Base-by-base conservation (phyloP, 2,888 invertebrate genomes). In the Druceiella hillmani region DNA sequence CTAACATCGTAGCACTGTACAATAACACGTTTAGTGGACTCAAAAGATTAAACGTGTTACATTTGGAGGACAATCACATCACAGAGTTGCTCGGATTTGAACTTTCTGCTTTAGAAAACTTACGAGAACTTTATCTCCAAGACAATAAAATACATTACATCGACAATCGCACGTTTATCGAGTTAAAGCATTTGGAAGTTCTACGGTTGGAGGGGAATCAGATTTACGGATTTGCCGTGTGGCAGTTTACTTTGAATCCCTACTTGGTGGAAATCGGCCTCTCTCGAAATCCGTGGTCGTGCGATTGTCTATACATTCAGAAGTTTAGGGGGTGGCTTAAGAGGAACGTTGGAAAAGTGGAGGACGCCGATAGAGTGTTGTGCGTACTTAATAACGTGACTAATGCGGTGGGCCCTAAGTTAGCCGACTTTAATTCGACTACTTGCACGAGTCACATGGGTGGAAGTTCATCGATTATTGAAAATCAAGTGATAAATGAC, bases 1-100 rank as follows among this genome's bases (percentile, higher is more conserved):
- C 90, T 41, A 85, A 87, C 55, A 86, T 93, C 47, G 83, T 83
- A 45, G 78, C 82, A 34, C 78, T 93, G 46, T 83, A 87, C 60
- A 93, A 93, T 66, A 85, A 89, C 58, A 91, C 92, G 4, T 92
- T 94, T 70, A 88, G 85, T 62, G 91, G 92, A 33, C 70, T 93
- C 55, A 80, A 83, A 56, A 77, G 86, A 52, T 72, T 92, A 54
- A 74, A 79, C 40, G 76, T 86, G 44, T 75, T 94, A 48, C 91
- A 93, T 66, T 75, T 93, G 56, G 90, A 93, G 64, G 83, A 88
- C 59, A 93, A 93, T 62, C 78, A 80, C 57, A 81, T 93, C 50
- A 80, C 79, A 55, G 78, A 81, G 50, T 70, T 93, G 48, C 68
- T 83, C 51, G 92, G 91, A 34, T 86, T 82, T 55, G 92, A 92